A percentile compares a stretch with the other conserved stretches of the same genome.
Conservation (phyloP, 2,888 invertebrate genomes). For the Emmelina monodactyla region DNA sequence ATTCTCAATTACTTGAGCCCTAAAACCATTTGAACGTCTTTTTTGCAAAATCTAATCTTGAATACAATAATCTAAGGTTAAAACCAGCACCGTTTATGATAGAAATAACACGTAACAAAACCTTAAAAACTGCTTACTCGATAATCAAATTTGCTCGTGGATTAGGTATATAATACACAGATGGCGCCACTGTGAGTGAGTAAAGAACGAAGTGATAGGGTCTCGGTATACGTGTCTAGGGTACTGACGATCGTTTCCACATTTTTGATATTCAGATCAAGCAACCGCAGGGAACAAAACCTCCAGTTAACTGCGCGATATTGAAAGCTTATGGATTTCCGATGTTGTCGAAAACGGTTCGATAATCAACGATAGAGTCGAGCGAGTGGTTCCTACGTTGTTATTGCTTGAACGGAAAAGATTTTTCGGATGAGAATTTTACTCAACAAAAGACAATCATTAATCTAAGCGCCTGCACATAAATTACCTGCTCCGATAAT, state of each 20-base stretch:
- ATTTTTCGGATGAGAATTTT: too few species aligned
- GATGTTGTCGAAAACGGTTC: conserved; percentile 45
- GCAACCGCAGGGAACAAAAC: conserved; percentile 60
- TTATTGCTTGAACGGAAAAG: too few species aligned
- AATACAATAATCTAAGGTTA: too few species aligned
- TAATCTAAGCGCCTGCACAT: too few species aligned
- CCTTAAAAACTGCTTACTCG: too few species aligned
- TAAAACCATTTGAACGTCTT: too few species aligned
- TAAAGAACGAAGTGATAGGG: conserved; percentile 65
- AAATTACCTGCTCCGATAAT: too few species aligned
- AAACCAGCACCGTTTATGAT: too few species aligned
- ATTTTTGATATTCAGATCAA: conserved; percentile 65
- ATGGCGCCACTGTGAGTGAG: conserved; percentile 58
- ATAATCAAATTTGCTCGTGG: conserved; percentile 59
- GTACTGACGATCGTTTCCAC: conserved; percentile 59
- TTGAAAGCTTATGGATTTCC: conserved; percentile 65
- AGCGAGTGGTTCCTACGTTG: background rate
- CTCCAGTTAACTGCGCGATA: conserved; percentile 56
- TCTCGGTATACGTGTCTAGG: conserved; percentile 61
- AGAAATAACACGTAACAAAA: too few species aligned
- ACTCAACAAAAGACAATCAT: too few species aligned
- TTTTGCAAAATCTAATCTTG: too few species aligned
- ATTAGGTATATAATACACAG: conserved; percentile 59
- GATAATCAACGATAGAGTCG: conserved; percentile 35
- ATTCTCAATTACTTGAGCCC: too few species aligned